Evolutionary conservation across 1,140 invertebrate species (phyloP).

Genomic region (Cyclargus thomasi): DNA sequence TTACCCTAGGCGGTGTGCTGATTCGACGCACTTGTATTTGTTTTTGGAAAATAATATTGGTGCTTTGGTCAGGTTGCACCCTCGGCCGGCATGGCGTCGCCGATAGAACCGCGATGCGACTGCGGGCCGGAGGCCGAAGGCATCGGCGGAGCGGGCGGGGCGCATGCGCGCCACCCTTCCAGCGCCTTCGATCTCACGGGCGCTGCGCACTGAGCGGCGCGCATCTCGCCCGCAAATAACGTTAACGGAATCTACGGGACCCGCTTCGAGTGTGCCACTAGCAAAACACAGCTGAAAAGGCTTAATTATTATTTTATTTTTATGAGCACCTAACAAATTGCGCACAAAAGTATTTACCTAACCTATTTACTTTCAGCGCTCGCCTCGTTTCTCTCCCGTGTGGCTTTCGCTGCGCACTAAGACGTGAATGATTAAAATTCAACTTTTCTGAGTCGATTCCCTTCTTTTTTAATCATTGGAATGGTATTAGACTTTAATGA

Average conservation of each 20-base stretch:
- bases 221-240: slow-evolving; percentile 64
- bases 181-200: slow-evolving; percentile 62
- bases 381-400: neutral
- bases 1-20: slow-evolving; percentile 56
- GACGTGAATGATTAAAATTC: slow-evolving; percentile 3
- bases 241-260: slow-evolving; percentile 49
- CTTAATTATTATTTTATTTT: slow-evolving; percentile 34
- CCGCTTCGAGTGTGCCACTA: slow-evolving; percentile 40
- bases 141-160: slow-evolving; percentile 33
- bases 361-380: neutral
- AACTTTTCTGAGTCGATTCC: neutral
- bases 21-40: slow-evolving; percentile 46
- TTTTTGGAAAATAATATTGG: slow-evolving; percentile 43
- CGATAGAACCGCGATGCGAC: slow-evolving; percentile 60
- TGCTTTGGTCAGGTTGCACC: slow-evolving; percentile 61
- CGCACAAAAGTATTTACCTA: slow-evolving; percentile 1
- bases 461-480: neutral
- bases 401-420: neutral
- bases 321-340: neutral
- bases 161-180: slow-evolving; percentile 53
- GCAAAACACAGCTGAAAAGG: slow-evolving; percentile 36
- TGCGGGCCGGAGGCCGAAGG: slow-evolving; percentile 50
- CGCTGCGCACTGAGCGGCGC: slow-evolving; percentile 46
- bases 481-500: neutral
- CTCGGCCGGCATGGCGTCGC: slow-evolving; percentile 61